These are phyloP conservation scores for Scyliorhinus canicula DNA, from an alignment of 2,797 vertebrate genomes.

Conservation along the genomic window DNA sequence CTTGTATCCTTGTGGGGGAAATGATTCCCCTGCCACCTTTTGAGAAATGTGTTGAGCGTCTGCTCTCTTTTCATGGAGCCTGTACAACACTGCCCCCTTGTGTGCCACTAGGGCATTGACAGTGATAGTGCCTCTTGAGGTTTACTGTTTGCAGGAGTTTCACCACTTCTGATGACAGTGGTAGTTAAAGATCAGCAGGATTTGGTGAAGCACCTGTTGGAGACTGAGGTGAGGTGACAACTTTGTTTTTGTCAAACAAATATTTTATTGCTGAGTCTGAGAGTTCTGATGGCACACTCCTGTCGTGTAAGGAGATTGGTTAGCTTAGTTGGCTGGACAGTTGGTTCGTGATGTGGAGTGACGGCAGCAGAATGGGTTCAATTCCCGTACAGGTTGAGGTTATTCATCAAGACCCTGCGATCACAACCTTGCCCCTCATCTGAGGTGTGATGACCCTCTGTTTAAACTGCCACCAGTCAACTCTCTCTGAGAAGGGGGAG, in stretches of 20 bases:
- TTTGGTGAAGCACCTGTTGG: neutral
- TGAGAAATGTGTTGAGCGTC: neutral
- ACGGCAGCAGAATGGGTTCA: too few species aligned
- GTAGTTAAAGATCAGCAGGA: neutral
- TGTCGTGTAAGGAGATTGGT: too few species aligned
- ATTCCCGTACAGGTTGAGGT: too few species aligned
- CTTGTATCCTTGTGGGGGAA: neutral
- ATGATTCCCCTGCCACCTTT: neutral
- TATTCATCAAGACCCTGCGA: too few species aligned
- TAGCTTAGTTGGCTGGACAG: too few species aligned
- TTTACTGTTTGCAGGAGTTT: neutral
- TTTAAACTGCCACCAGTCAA: too few species aligned
- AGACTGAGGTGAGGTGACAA: neutral
- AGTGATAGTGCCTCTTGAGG: neutral
- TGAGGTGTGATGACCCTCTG: too few species aligned
- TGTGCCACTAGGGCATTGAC: neutral
- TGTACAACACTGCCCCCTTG: slow-evolving; percentile 6
- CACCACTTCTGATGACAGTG: too few species aligned
- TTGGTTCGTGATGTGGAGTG: too few species aligned
- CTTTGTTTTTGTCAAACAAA: neutral
- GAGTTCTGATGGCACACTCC: neutral
- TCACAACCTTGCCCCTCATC: too few species aligned
- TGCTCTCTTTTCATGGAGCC: neutral
- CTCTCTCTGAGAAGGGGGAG: too few species aligned
- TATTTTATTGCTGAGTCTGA: neutral